Conservation (phyloP, 2,113 vertebrate genomes). For the Gambusia holbrooki region DNA sequence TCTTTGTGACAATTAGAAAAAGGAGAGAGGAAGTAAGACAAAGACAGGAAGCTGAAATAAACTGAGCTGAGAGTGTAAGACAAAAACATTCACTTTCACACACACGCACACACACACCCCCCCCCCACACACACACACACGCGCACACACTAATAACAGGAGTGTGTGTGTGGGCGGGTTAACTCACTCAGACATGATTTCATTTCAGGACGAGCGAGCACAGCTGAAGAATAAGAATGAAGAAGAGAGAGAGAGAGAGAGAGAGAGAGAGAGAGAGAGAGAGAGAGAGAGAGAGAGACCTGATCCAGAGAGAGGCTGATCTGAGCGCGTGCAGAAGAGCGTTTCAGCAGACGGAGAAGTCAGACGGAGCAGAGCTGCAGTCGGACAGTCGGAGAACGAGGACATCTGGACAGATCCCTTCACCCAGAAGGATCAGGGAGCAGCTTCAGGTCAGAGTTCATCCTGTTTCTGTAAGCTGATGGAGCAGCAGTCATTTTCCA, state of each 20-base stretch:
- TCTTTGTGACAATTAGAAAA: constrained; percentile 11
- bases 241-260: neutral
- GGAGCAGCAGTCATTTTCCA: neutral
- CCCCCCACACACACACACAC: neutral
- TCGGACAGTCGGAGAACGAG: neutral
- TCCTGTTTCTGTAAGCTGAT: neutral
- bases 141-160: neutral
- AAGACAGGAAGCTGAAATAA: constrained; percentile 38
- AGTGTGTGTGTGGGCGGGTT: neutral
- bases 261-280: neutral
- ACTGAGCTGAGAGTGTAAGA: neutral
- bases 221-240: constrained; percentile 53
- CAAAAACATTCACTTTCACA: neutral
- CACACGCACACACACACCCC: neutral
- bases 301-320: neutral
- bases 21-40: constrained; percentile 24
- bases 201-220: constrained; percentile 47
- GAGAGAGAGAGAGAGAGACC: neutral
- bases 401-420: neutral
- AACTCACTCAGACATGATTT: constrained; percentile 58
- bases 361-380: constrained; percentile 21
- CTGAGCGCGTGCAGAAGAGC: constrained; percentile 12
- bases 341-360: constrained; percentile 9
- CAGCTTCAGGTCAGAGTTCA: constrained; percentile 20
- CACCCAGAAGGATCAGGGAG: neutral